phyloP scores from a whole-genome alignment of 1,140 invertebrate species.

The Homarus americanus region DNA sequence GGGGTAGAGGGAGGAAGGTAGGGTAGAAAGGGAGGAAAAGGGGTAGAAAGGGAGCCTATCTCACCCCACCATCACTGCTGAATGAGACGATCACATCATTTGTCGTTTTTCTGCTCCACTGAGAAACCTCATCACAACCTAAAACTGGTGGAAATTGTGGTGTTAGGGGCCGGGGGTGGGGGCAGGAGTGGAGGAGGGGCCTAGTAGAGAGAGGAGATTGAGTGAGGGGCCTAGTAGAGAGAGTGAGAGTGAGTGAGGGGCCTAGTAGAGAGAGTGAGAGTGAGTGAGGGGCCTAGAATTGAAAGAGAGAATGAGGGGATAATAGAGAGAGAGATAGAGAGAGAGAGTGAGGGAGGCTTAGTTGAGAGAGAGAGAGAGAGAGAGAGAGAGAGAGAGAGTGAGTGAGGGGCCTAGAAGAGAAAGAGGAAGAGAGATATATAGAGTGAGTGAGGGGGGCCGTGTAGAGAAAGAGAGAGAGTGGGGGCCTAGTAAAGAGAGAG shows the following conservation, averaged over 20 bases:
- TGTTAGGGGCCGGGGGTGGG: neutral
- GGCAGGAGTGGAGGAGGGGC: neutral
- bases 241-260: neutral
- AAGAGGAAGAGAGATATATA: too few relatives aligned
- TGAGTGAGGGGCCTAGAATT: neutral
- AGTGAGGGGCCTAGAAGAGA: neutral
- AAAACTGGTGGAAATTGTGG: slow-evolving; percentile 12
- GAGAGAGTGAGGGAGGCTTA: too few relatives aligned
- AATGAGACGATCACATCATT: neutral
- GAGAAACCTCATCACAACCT: neutral
- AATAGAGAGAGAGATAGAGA: too few relatives aligned
- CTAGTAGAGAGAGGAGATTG: neutral
- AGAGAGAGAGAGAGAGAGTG: neutral
- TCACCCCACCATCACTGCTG: too few relatives aligned
- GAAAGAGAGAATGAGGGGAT: slow-evolving; percentile 1
- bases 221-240: neutral
- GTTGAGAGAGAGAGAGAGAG: neutral
- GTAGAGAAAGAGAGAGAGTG: neutral
- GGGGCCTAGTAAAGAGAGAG: neutral
- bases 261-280: neutral
- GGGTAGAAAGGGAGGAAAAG: neutral
- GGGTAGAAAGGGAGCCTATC: neutral
- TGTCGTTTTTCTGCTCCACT: neutral
- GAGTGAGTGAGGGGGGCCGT: too few relatives aligned
- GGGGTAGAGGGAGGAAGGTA: too few relatives aligned